Percentiles rank a stretch among this genome's conserved stretches.
Evolutionary conservation across 2,113 vertebrate species (phyloP).

Genomic region (Crotalus tigris): DNA sequence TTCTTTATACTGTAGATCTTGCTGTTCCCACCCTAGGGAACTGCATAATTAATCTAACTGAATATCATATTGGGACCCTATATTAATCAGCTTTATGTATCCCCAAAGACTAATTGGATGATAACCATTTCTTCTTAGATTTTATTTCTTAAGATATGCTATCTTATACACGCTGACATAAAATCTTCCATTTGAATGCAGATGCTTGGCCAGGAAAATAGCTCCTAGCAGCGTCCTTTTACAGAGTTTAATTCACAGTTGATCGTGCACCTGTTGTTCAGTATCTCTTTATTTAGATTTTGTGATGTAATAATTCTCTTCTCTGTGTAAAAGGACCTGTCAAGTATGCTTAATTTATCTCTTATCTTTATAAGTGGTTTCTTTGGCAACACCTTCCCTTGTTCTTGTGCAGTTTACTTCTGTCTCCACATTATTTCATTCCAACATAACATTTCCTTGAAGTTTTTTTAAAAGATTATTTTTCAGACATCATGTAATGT

Average conservation of each 20-base stretch:
- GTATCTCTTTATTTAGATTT: neutral
- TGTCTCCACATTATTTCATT: neutral
- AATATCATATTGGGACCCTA: neutral
- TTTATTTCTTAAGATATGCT: neutral
- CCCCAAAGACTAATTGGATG: neutral
- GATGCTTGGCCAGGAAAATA: neutral
- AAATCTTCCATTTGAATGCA: neutral
- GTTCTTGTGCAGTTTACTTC: neutral
- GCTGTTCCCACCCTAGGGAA: neutral
- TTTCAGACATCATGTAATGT: neutral
- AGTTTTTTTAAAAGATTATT: neutral
- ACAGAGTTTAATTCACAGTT: neutral
- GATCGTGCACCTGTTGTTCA: neutral
- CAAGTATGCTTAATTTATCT: neutral
- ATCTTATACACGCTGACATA: neutral
- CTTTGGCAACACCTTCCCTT: neutral
- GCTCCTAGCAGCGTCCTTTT: neutral
- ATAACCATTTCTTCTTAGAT: neutral
- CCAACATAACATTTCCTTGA: neutral
- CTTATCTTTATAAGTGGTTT: neutral
- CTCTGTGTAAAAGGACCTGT: neutral
- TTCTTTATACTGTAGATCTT: neutral
- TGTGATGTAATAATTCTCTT: neutral
- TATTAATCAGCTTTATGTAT: neutral
- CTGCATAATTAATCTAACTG: neutral